A percentile compares a stretch with the other conserved stretches of the same genome.
Evolutionary conservation across 2,888 invertebrate genomes (phyloP).

Genomic region (Eupithecia inturbata): DNA sequence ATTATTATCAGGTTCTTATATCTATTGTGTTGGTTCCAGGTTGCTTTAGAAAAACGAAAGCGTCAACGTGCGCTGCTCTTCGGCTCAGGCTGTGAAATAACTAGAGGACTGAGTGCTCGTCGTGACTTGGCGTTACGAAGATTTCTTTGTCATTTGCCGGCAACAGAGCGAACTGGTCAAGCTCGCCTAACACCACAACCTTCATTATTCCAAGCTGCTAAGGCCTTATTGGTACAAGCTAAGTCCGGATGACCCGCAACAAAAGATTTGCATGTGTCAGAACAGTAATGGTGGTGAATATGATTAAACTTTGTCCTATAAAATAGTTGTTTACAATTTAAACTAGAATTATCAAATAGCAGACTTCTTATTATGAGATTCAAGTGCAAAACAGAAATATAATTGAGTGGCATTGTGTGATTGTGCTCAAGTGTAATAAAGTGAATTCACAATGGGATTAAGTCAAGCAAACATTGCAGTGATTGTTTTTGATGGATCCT

Average conservation of each 20-base stretch:
- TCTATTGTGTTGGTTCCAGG: conserved; percentile 67
- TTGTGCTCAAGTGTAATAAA: conserved; percentile 28
- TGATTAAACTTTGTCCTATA: not conserved
- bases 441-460: conserved; percentile 11
- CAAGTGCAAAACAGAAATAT: conserved; percentile 22
- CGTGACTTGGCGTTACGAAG: conserved; percentile 90
- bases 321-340: not conserved
- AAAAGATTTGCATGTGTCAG: not conserved
- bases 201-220: conserved; percentile 82
- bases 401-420: conserved; percentile 32
- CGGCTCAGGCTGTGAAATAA: conserved; percentile 89
- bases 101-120: conserved; percentile 91
- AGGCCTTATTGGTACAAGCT: conserved; percentile 79
- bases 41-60: conserved; percentile 84
- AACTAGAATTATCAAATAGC: not conserved
- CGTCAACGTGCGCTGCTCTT: conserved; percentile 87
- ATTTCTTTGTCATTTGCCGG: conserved; percentile 87
- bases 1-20: not conserved
- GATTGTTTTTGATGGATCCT: conserved; percentile 28
- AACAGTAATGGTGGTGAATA: conserved; percentile 8
- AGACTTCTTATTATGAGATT: conserved; percentile 14
- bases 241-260: conserved; percentile 63
- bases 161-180: conserved; percentile 84
- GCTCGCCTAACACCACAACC: conserved; percentile 75
- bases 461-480: conserved; percentile 22